phyloP scores from a whole-genome alignment of 2,113 vertebrate species.

The Paedocypris sp. region DNA sequence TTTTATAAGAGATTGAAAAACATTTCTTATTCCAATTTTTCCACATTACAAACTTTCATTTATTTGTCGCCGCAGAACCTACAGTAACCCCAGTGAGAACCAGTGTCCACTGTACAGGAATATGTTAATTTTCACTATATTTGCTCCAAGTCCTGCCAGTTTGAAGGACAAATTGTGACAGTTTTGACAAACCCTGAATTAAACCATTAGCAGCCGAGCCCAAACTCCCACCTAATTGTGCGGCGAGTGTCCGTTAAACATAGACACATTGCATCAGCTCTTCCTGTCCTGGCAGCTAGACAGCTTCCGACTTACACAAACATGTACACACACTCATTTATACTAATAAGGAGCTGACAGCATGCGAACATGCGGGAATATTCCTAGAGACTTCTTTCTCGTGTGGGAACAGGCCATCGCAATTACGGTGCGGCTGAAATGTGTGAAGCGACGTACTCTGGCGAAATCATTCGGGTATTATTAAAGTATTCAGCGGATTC shows the following conservation, averaged over 20 bases:
- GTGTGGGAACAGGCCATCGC: neutral
- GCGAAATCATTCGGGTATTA: constrained; percentile 1
- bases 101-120: neutral
- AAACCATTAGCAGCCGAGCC: constrained; percentile 8
- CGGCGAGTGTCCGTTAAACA: constrained; percentile 7
- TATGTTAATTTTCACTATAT: neutral
- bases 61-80: too few species aligned
- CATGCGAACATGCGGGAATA: neutral
- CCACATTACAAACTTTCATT: neutral
- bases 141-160: constrained; percentile 4
- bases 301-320: neutral
- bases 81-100: neutral
- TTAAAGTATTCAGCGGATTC: neutral
- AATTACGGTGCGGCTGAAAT: neutral
- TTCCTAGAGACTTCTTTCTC: neutral
- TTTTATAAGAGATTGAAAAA: too few species aligned
- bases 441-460: neutral
- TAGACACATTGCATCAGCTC: constrained; percentile 11
- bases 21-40: neutral
- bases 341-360: neutral
- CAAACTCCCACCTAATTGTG: neutral
- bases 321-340: neutral
- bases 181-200: constrained; percentile 12
- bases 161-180: constrained; percentile 7
- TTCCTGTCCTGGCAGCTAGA: neutral